Evolutionary conservation across 2,113 vertebrate genomes (phyloP).

Genomic region (Guaruba guarouba): DNA sequence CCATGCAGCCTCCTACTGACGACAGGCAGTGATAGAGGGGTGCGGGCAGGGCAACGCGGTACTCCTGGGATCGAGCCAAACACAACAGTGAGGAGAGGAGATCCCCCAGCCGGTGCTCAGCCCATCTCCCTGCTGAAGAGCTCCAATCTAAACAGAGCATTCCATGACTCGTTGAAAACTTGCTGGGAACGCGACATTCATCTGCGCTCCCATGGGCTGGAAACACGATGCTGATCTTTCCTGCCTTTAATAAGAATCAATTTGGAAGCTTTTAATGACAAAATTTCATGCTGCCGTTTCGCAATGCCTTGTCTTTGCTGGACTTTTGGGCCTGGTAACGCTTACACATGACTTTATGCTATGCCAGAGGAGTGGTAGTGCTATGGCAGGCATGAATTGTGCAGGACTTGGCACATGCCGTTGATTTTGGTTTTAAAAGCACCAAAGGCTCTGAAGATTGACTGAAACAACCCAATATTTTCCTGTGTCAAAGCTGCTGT

Average conservation of each 20-base stretch:
- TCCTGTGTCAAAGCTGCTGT: neutral
- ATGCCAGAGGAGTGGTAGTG: neutral
- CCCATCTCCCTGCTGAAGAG: neutral
- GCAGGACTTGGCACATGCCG: neutral
- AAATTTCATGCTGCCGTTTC: neutral
- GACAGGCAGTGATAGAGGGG: conserved; percentile 93
- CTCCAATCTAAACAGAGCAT: neutral
- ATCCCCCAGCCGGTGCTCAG: accelerated
- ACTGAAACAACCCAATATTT: neutral
- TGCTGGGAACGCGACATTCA: neutral
- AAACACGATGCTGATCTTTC: neutral
- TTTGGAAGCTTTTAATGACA: neutral
- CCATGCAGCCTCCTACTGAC: conserved; percentile 82
- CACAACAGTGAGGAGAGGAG: neutral
- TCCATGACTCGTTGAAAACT: neutral
- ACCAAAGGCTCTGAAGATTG: neutral
- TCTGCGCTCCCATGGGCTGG: neutral
- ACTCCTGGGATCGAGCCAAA: conserved; percentile 64
- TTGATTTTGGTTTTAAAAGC: neutral
- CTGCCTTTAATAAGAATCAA: neutral
- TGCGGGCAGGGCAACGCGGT: conserved; percentile 72
- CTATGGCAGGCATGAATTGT: neutral
- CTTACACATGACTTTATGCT: neutral
- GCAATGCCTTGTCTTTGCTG: neutral
- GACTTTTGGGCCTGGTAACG: neutral